A percentile compares a stretch with the other conserved stretches of the same genome.
phyloP scores from a whole-genome alignment of 1,140 invertebrate species.

The Prorops nasuta region DNA sequence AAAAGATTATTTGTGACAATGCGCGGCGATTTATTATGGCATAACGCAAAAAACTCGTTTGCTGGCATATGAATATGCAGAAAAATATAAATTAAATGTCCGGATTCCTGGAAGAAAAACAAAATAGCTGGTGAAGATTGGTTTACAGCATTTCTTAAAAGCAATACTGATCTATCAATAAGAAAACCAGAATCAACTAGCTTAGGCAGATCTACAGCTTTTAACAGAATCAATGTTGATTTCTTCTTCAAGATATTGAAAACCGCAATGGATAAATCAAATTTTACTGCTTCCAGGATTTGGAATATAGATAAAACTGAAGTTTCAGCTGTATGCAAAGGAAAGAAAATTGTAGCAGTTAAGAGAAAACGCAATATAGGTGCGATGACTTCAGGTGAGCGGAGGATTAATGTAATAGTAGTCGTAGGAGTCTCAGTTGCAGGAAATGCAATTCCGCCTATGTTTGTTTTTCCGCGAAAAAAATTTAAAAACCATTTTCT shows the following conservation, averaged over 20 bases:
- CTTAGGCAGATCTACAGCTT: conserved; percentile 40
- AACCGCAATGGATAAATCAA: conserved; percentile 1
- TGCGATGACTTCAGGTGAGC: conserved; percentile 24
- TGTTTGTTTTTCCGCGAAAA: not conserved
- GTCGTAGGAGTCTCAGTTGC: not conserved
- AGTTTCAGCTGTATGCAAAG: conserved; percentile 40
- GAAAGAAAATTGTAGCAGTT: conserved; percentile 36
- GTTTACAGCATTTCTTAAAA: conserved; percentile 45
- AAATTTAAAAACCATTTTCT: not conserved
- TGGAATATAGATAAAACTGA: conserved; percentile 52
- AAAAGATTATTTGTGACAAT: too few species aligned
- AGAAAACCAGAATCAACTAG: conserved; percentile 48
- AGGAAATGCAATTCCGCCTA: not conserved
- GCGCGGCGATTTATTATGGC: conserved; percentile 2
- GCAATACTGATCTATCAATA: conserved; percentile 39
- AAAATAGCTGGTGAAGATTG: conserved; percentile 41
- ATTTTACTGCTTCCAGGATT: conserved; percentile 18
- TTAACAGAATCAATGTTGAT: conserved; percentile 44
- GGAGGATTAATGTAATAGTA: not conserved
- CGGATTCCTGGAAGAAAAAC: conserved; percentile 19
- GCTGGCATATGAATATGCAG: conserved; percentile 19
- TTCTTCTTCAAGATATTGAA: conserved; percentile 38
- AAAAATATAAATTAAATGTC: conserved; percentile 6
- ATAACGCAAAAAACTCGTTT: not conserved
- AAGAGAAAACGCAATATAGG: conserved; percentile 41